phyloP scores from a whole-genome alignment of 2,113 vertebrate species.

The Tiliqua scincoides region DNA sequence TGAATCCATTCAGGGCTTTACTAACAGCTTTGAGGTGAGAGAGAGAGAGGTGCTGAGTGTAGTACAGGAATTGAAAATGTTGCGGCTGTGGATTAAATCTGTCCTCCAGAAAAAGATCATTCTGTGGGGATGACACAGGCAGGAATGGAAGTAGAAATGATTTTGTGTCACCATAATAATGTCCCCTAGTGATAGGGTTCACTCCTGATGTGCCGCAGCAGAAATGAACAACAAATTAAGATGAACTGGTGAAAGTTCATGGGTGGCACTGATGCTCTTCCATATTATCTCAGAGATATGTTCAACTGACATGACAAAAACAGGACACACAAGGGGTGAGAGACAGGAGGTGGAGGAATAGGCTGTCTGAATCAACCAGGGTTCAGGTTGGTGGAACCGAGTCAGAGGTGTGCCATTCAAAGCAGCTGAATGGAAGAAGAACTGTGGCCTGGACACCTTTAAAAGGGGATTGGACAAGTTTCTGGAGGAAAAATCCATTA shows the following conservation, averaged over 20 bases:
- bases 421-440: background rate
- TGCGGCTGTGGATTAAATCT: background rate
- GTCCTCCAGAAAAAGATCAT: slow-evolving; percentile 18
- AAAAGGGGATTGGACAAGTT: no score
- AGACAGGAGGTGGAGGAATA: background rate
- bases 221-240: background rate
- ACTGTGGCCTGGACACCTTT: no score
- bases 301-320: no score
- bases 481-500: no score
- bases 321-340: background rate
- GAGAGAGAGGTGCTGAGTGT: background rate
- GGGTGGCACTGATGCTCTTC: background rate
- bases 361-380: background rate
- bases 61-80: slow-evolving; percentile 16
- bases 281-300: no score
- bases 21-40: slow-evolving; percentile 30
- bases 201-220: background rate
- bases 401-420: background rate
- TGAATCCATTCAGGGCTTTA: slow-evolving; percentile 55
- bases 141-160: background rate
- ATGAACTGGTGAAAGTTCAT: background rate
- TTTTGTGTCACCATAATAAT: background rate
- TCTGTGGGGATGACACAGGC: background rate
- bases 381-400: background rate
- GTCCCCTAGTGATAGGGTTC: background rate